Percentiles rank a stretch among this genome's conserved stretches.
These are phyloP conservation scores for Lypha dubia DNA, from an alignment of 2,888 invertebrate species.

Conservation along the genomic window DNA sequence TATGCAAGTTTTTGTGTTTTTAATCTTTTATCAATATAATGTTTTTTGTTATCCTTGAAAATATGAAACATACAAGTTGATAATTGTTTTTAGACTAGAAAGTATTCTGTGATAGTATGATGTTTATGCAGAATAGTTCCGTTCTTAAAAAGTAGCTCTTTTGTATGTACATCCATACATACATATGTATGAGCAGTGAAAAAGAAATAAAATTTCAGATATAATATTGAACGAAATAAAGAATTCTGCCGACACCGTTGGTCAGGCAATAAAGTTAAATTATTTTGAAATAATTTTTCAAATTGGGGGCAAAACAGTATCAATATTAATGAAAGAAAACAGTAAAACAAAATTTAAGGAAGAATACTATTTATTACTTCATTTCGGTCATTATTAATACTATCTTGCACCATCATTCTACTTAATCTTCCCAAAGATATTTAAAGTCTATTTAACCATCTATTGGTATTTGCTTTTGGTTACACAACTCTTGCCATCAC, in stretches of 20 bases:
- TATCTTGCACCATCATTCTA: constrained; percentile 40
- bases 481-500: not conserved
- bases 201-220: not conserved
- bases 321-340: not conserved
- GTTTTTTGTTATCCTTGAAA: too few species aligned
- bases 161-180: too few species aligned
- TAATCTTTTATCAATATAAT: too few species aligned
- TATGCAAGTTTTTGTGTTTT: too few species aligned
- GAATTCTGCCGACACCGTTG: too few species aligned
- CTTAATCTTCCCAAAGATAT: not conserved
- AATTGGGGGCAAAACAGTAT: not conserved
- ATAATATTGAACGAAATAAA: too few species aligned
- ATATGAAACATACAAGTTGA: too few species aligned
- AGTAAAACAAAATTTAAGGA: not conserved
- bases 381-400: constrained; percentile 25
- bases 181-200: too few species aligned
- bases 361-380: not conserved
- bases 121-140: too few species aligned
- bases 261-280: not conserved
- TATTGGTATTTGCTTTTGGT: not conserved
- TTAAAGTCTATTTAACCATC: not conserved
- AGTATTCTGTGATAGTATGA: too few species aligned
- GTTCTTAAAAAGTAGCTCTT: too few species aligned
- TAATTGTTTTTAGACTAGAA: too few species aligned
- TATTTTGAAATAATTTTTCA: not conserved